Percentiles rank a stretch among this genome's conserved stretches.
Conservation (phyloP, 2,797 vertebrate species). For the Alouatta caraya region DNA sequence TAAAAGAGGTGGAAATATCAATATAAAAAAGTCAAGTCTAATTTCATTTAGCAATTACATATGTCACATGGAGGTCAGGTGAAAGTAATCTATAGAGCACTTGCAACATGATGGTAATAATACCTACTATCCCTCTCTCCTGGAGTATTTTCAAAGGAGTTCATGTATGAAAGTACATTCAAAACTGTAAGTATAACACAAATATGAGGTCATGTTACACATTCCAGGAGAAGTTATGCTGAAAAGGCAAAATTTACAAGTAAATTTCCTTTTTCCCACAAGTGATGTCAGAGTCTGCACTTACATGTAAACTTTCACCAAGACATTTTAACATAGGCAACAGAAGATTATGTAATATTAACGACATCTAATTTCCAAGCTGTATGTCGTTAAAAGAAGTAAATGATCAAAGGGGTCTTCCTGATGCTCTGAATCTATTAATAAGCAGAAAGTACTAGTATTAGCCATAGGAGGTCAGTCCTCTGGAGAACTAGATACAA, state of each 20-base stretch:
- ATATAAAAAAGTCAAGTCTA: neutral
- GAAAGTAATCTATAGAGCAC: neutral
- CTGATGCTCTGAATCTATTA: neutral
- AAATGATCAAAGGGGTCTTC: neutral
- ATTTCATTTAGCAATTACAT: neutral
- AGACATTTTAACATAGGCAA: slow-evolving; percentile 4
- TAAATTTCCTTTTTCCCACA: slow-evolving; percentile 10
- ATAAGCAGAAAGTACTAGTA: neutral
- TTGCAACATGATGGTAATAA: neutral
- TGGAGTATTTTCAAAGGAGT: neutral
- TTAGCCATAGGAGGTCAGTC: neutral
- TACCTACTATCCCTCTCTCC: neutral
- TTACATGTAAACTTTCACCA: neutral
- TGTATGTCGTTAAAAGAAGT: neutral
- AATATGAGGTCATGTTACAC: neutral
- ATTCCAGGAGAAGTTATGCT: neutral
- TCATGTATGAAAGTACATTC: neutral
- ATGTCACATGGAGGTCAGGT: neutral
- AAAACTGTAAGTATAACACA: neutral
- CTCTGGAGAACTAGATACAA: neutral
- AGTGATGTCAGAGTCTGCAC: neutral
- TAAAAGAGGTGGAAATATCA: slow-evolving; percentile 1
- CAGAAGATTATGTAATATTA: neutral
- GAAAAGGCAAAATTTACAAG: neutral
- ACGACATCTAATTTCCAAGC: neutral